Base-by-base conservation (phyloP, 2,797 vertebrate species). In the Poeciliopsis infans region DNA sequence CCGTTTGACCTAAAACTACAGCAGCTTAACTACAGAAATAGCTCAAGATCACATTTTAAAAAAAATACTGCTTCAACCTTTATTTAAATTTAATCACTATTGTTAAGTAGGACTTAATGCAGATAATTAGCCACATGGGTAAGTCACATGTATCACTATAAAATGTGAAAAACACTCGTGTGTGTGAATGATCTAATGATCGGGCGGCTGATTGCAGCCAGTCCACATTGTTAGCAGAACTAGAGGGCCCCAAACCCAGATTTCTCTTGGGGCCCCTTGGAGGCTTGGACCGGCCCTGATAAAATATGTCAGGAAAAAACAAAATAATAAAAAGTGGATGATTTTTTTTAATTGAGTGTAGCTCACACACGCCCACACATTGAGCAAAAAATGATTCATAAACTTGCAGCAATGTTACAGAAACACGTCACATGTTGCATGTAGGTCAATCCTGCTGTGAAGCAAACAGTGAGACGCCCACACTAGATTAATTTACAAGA, bases 401-500 rank as follows among this genome's bases (percentile, higher is more conserved):
- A 69, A 69, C 33, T 68, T 39, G 33, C 15, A 64, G 36, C 23
- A 41, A 41, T 41, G 61, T 39, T 39, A 39, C 33, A 39, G 61
- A 66, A 2, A 10, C 43, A 15, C 25, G 23, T 69, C 23, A 69
- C 6, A 7, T n/a, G 41, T 28, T 25, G 39, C 23, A 69, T 69
- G 11, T 45, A 69, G 66, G 66, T 69, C 66, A 45, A 45, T 15
- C 41, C 25, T 69, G 28, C 75, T 76, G 69, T 46, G 73, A 78
- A 74, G 66, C 39, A 45, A 20, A 20, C 33, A 80, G 28, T 43
- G 25, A 49, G 23, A 53, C 79, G 70, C 77, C 77, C 47, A 77
- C 75, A 45, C 36, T 31, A 36, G 46, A 77, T 78, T 79, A 76
- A 72, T 74, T 75, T 18, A 79, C 12, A 43, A 39, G 51, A 11